A percentile compares a stretch with the other conserved stretches of the same genome.
Evolutionary conservation across 2,113 vertebrate species (phyloP).

Genomic region (Gracilinanus agilis): DNA sequence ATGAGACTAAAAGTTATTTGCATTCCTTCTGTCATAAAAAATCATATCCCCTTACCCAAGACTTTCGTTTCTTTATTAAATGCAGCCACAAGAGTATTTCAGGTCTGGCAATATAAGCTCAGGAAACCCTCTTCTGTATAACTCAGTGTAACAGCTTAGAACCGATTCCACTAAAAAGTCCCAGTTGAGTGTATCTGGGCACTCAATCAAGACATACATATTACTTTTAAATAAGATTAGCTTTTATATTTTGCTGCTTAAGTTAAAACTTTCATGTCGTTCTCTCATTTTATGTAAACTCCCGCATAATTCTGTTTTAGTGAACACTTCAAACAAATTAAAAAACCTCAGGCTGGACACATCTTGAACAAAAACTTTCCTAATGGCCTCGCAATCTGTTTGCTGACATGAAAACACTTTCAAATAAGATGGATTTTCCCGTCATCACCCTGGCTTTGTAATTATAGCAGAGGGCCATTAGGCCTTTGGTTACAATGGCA

Average conservation of each 20-base stretch:
- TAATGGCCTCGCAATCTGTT: slow-evolving; percentile 82
- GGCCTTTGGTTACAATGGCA: slow-evolving; percentile 75
- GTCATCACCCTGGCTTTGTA: slow-evolving; percentile 82
- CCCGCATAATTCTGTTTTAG: slow-evolving; percentile 87
- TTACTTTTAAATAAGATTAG: slow-evolving; percentile 92
- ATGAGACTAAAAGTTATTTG: slow-evolving; percentile 89
- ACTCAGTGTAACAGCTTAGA: slow-evolving; percentile 88
- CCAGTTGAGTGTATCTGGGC: slow-evolving; percentile 89
- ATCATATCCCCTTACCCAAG: slow-evolving; percentile 93
- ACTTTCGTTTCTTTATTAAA: slow-evolving; percentile 93
- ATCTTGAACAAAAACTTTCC: slow-evolving; percentile 82
- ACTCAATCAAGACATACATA: slow-evolving; percentile 90
- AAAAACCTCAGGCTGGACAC: slow-evolving; percentile 86
- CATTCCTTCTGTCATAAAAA: slow-evolving; percentile 93
- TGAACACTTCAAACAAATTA: slow-evolving; percentile 89
- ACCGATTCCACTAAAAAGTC: slow-evolving; percentile 87
- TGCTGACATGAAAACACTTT: slow-evolving; percentile 84
- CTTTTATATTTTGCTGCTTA: slow-evolving; percentile 92
- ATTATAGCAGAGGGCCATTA: slow-evolving; percentile 73
- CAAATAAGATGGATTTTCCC: slow-evolving; percentile 86
- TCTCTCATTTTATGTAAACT: slow-evolving; percentile 90
- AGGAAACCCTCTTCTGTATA: slow-evolving; percentile 87
- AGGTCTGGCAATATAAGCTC: slow-evolving; percentile 88
- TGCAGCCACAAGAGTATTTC: slow-evolving; percentile 91
- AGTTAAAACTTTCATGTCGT: slow-evolving; percentile 92